Evolutionary conservation across 1,140 invertebrate genomes (phyloP).

Genomic region (Nylanderia fulva): DNA sequence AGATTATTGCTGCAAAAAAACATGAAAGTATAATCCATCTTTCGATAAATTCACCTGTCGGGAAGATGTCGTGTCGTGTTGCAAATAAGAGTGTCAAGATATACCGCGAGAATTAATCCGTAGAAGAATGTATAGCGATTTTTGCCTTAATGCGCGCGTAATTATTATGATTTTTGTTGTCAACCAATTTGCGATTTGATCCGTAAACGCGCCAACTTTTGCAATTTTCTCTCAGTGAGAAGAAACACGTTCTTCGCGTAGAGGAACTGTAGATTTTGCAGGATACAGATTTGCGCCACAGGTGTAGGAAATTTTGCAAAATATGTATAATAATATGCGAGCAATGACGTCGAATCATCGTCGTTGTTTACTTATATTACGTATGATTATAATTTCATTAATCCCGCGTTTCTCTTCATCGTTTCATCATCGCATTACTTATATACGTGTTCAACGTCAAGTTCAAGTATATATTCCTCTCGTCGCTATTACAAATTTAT

Average conservation of each 20-base stretch:
- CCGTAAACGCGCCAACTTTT: not conserved
- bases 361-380: constrained; percentile 8
- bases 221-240: constrained; percentile 55
- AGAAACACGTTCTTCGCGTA: not conserved
- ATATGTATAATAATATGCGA: constrained; percentile 42
- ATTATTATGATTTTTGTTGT: too few species aligned
- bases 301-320: not conserved
- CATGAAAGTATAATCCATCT: constrained; percentile 51
- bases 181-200: not conserved
- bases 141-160: constrained; percentile 46
- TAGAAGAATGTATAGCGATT: not conserved
- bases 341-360: not conserved
- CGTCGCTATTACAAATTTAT: not conserved
- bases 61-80: constrained; percentile 8
- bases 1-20: constrained; percentile 55
- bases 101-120: not conserved
- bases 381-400: constrained; percentile 6
- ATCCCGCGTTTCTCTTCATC: not conserved
- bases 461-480: not conserved
- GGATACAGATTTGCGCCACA: not conserved
- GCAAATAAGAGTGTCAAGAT: not conserved
- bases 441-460: not conserved
- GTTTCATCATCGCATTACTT: not conserved
- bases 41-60: constrained; percentile 42
- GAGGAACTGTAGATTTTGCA: constrained; percentile 8